Percentiles rank a stretch among this genome's conserved stretches.
phyloP scores from a whole-genome alignment of 1,140 invertebrate species.

The Pseudoatta argentina region DNA sequence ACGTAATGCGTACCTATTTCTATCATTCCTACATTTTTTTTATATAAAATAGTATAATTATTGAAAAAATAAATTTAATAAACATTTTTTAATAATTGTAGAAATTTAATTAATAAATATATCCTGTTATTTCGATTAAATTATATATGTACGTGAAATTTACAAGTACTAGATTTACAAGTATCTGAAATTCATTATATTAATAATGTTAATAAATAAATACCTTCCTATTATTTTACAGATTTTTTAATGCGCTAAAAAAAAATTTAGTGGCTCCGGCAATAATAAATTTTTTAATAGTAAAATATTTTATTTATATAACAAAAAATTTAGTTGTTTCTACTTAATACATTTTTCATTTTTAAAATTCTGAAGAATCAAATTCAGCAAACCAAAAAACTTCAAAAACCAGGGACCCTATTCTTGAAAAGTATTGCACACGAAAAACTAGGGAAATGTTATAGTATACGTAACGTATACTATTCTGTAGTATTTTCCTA shows the following conservation, averaged over 20 bases:
- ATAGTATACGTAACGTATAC: no score
- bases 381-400: no score
- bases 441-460: no score
- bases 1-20: not conserved
- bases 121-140: not conserved
- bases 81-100: not conserved
- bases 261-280: no score
- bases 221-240: not conserved
- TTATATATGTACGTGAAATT: not conserved
- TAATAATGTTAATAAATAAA: not conserved
- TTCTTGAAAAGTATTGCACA: no score
- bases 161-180: not conserved
- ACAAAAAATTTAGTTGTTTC: no score
- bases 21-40: not conserved
- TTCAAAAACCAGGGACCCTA: no score
- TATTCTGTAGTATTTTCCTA: no score
- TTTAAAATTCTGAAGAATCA: no score
- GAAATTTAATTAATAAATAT: not conserved
- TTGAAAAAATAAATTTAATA: constrained; percentile 2
- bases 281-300: no score
- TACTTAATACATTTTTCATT: no score
- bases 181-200: not conserved
- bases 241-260: not conserved
- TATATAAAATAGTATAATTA: not conserved
- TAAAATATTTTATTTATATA: no score